phyloP scores from a whole-genome alignment of 2,113 vertebrate species.

The Malurus alboscapulatus region DNA sequence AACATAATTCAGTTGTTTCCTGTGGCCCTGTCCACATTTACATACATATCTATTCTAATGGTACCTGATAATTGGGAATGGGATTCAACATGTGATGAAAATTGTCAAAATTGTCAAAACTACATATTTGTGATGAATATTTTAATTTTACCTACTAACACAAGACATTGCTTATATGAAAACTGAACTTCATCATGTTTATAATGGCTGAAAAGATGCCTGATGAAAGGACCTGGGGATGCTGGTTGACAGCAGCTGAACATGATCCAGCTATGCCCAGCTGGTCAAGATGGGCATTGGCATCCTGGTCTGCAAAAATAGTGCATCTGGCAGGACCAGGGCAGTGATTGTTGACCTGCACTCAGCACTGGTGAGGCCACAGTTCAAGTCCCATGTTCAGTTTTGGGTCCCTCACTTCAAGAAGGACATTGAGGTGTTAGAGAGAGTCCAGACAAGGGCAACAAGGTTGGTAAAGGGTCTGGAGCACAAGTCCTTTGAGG shows the following conservation, averaged over 20 bases:
- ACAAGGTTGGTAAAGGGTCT: too few species aligned
- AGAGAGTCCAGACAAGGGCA: too few species aligned
- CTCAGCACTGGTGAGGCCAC: too few species aligned
- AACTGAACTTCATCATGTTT: neutral
- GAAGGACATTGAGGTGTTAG: too few species aligned
- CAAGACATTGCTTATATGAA: neutral
- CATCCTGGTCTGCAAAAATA: too few species aligned
- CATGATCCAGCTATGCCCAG: too few species aligned
- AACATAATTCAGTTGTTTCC: neutral
- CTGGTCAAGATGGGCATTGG: too few species aligned
- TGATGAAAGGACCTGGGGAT: rapidly evolving
- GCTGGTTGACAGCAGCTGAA: neutral
- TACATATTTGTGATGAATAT: neutral
- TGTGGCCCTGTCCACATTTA: neutral
- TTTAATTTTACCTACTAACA: neutral
- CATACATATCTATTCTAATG: neutral
- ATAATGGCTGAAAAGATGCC: neutral
- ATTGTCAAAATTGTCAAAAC: neutral
- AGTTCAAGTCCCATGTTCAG: too few species aligned
- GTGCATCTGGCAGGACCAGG: too few species aligned
- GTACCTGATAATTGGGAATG: neutral
- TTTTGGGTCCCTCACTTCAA: too few species aligned
- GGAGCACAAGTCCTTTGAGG: too few species aligned
- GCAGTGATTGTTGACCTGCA: too few species aligned
- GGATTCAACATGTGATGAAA: neutral